Conservation (phyloP, 2,797 vertebrate genomes). For the Bradypus variegatus region DNA sequence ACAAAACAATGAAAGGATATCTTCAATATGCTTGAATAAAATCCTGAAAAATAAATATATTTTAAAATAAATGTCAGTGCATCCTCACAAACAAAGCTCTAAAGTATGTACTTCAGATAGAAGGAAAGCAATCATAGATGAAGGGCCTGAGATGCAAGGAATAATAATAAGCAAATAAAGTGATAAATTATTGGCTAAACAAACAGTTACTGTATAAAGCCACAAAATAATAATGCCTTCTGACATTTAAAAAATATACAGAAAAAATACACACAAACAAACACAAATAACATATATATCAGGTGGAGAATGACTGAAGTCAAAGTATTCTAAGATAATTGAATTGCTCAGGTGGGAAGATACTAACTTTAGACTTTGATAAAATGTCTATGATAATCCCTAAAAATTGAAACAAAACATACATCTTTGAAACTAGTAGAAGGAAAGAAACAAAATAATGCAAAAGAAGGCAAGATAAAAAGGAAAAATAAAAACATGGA, state of each 20-base stretch:
- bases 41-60: background rate
- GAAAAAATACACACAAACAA: background rate
- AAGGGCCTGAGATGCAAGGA: background rate
- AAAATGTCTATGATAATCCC: background rate
- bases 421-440: background rate
- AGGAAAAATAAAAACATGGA: background rate
- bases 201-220: background rate
- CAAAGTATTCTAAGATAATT: background rate
- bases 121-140: background rate
- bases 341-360: background rate
- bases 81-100: background rate
- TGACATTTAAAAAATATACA: too few species aligned
- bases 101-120: background rate
- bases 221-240: background rate
- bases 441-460: background rate
- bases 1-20: background rate
- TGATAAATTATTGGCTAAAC: background rate
- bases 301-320: background rate
- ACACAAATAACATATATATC: background rate
- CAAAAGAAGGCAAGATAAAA: background rate
- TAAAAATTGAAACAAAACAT: background rate
- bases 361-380: background rate
- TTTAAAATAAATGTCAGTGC: background rate
- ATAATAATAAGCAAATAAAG: background rate
- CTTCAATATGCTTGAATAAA: background rate